These are phyloP conservation scores for Epiblema foenella DNA, from an alignment of 2,888 invertebrate species.

Conservation along the genomic window DNA sequence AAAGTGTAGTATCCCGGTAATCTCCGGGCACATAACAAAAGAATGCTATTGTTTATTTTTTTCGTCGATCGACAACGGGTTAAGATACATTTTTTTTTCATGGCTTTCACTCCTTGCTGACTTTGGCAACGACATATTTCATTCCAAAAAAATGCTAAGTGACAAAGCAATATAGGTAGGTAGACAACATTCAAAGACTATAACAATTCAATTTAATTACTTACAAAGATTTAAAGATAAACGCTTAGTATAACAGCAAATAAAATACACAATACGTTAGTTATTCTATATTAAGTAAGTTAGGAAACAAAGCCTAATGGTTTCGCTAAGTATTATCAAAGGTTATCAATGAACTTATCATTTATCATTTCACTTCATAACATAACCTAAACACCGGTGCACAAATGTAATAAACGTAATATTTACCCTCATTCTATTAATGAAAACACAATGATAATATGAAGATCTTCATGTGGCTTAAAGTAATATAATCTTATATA, in stretches of 20 bases:
- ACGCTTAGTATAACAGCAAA: neutral
- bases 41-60: too few relatives aligned
- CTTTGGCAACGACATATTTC: too few relatives aligned
- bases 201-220: neutral
- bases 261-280: neutral
- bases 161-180: too few relatives aligned
- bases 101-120: too few relatives aligned
- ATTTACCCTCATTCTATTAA: slow-evolving; percentile 5
- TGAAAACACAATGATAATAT: neutral
- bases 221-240: neutral
- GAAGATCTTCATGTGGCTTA: neutral
- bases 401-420: neutral
- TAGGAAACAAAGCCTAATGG: neutral
- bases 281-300: neutral
- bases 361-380: neutral
- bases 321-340: neutral
- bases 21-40: too few relatives aligned
- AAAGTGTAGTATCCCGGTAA: too few relatives aligned
- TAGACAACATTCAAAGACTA: neutral
- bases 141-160: too few relatives aligned
- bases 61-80: too few relatives aligned
- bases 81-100: too few relatives aligned
- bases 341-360: neutral
- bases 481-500: neutral
- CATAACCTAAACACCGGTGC: slow-evolving; percentile 5